Evolutionary conservation across 1,140 invertebrate genomes (phyloP).

Genomic region (Hyles vespertilio): DNA sequence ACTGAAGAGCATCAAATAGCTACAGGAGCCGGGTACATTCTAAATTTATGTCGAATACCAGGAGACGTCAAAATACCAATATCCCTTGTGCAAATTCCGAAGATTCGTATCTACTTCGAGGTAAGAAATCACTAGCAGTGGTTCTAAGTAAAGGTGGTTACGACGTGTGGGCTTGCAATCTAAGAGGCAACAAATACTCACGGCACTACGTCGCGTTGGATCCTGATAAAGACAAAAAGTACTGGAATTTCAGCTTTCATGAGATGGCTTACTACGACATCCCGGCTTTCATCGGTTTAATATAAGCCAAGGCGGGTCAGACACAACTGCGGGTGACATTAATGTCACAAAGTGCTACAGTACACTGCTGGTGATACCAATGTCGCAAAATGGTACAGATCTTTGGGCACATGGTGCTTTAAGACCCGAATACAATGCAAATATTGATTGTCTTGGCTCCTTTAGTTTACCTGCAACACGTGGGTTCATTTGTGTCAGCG

Average conservation of each 20-base stretch:
- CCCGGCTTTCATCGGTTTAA: slow-evolving; percentile 75
- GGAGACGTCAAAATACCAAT: slow-evolving; percentile 45
- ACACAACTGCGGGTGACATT: slow-evolving; percentile 76
- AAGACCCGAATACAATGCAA: slow-evolving; percentile 74
- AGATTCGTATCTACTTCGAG: slow-evolving; percentile 77
- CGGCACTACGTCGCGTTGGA: slow-evolving; percentile 71
- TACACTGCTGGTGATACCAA: slow-evolving; percentile 77
- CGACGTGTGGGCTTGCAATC: slow-evolving; percentile 83
- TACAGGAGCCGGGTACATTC: slow-evolving; percentile 25
- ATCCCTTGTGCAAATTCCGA: slow-evolving; percentile 81
- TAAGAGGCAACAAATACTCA: slow-evolving; percentile 82
- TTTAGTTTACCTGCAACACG: slow-evolving; percentile 25
- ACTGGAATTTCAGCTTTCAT: slow-evolving; percentile 80
- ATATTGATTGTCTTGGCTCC: slow-evolving; percentile 46
- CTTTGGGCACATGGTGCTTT: slow-evolving; percentile 63
- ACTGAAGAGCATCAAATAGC: no score
- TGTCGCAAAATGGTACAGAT: slow-evolving; percentile 80
- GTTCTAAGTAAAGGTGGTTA: slow-evolving; percentile 74
- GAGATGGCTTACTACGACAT: slow-evolving; percentile 78
- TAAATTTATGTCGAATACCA: slow-evolving; percentile 80
- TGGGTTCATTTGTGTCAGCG: slow-evolving; percentile 1
- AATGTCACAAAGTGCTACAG: slow-evolving; percentile 81
- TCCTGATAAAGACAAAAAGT: slow-evolving; percentile 56
- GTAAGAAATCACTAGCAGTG: slow-evolving; percentile 64
- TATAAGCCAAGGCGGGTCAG: slow-evolving; percentile 69